Conservation (phyloP, 2,797 vertebrate species). For the Myiotriccus ornatus region DNA sequence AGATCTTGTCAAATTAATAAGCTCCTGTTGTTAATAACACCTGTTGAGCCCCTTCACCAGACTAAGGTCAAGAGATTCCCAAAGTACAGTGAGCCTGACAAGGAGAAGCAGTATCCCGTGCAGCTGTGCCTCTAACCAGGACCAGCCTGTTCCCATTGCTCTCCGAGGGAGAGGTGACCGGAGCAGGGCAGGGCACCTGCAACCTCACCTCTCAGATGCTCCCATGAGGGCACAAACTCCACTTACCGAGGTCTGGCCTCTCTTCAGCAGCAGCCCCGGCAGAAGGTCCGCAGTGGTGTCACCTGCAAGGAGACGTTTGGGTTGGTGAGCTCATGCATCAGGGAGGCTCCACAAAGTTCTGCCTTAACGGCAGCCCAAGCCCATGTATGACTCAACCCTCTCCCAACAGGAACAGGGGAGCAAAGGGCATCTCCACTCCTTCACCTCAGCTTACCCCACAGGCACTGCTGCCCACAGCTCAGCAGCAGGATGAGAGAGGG, state of each 20-base stretch:
- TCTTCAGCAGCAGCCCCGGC: constrained; percentile 85
- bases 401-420: fast-evolving
- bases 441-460: fast-evolving
- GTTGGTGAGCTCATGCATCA: neutral
- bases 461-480: neutral
- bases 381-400: no score
- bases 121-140: neutral
- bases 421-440: neutral
- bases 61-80: neutral
- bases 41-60: neutral
- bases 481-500: neutral
- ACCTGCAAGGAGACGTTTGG: constrained; percentile 55
- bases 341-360: neutral
- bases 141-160: fast-evolving
- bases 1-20: neutral
- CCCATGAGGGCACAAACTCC: neutral
- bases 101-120: neutral
- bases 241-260: constrained; percentile 87
- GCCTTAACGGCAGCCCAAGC: neutral
- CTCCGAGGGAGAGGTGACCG: fast-evolving
- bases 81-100: neutral
- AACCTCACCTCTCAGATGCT: fast-evolving
- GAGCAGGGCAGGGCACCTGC: neutral
- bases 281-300: constrained; percentile 64
- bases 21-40: neutral